Evolutionary conservation across 2,113 vertebrate genomes (phyloP).

Genomic region (Pterocles orientalis): DNA sequence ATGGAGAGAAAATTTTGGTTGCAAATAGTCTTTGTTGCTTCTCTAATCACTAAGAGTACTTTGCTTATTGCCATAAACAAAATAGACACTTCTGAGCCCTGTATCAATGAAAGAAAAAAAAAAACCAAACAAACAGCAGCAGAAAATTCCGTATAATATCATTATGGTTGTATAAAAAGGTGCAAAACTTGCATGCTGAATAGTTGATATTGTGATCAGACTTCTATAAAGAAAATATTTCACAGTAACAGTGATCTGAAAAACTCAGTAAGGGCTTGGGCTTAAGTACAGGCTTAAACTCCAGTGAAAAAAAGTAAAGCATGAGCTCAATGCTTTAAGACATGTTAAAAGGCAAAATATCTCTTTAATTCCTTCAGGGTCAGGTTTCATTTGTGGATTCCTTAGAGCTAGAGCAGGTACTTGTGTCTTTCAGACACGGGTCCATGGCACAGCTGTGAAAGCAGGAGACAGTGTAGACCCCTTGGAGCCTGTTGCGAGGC

Average conservation of each 20-base stretch:
- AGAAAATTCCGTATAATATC: neutral
- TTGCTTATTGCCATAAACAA: neutral
- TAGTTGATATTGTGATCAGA: neutral
- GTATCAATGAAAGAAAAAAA: neutral
- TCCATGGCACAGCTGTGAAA: accelerated
- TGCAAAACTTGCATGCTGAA: neutral
- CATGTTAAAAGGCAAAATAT: neutral
- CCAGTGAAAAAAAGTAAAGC: neutral
- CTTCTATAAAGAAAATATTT: neutral
- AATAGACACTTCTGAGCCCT: neutral
- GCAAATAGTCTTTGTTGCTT: neutral
- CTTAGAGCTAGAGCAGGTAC: neutral
- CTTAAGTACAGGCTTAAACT: neutral
- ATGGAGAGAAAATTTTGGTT: neutral
- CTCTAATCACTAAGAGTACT: neutral
- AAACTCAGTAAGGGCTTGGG: neutral
- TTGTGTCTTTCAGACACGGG: neutral
- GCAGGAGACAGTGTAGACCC: neutral
- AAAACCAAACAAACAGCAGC: neutral
- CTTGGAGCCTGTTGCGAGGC: accelerated
- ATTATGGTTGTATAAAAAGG: neutral
- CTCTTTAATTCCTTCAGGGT: neutral
- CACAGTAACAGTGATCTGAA: neutral
- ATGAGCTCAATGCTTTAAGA: neutral
- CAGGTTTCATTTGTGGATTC: neutral